phyloP scores from a whole-genome alignment of 2,888 invertebrate genomes.

The Drosophila peninsularis region DNA sequence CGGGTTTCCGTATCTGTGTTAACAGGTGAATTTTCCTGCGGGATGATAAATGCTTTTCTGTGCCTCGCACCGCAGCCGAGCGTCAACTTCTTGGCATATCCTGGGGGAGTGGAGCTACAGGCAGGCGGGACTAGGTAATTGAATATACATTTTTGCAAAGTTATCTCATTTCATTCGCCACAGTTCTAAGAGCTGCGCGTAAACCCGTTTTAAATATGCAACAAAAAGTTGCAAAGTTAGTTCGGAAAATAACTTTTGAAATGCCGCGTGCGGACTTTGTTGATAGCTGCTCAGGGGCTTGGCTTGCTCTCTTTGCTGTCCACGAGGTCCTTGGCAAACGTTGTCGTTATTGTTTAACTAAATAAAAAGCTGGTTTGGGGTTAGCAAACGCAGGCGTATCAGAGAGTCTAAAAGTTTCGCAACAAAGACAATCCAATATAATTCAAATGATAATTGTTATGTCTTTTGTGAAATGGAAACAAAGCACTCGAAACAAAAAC shows the following conservation, averaged over 20 bases:
- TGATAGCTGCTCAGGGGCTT: slow-evolving; percentile 26
- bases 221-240: slow-evolving; percentile 67
- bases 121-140: slow-evolving; percentile 45
- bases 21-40: slow-evolving; percentile 44
- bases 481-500: slow-evolving; percentile 12
- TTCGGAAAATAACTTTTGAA: slow-evolving; percentile 60
- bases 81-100: slow-evolving; percentile 28
- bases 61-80: slow-evolving; percentile 12
- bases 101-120: slow-evolving; percentile 13
- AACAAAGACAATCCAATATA: slow-evolving; percentile 50
- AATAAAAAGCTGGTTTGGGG: slow-evolving; percentile 28
- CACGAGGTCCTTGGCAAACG: slow-evolving; percentile 17
- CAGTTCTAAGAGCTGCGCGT: slow-evolving; percentile 27
- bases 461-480: slow-evolving; percentile 27
- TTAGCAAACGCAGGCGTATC: slow-evolving; percentile 21
- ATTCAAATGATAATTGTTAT: slow-evolving; percentile 66
- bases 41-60: slow-evolving; percentile 54
- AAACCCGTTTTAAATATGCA: slow-evolving; percentile 69
- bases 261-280: slow-evolving; percentile 41
- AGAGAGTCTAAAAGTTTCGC: slow-evolving; percentile 47
- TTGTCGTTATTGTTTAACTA: slow-evolving; percentile 45
- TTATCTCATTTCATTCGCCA: slow-evolving; percentile 63
- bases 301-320: slow-evolving; percentile 10
- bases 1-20: slow-evolving; percentile 30
- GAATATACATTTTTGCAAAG: slow-evolving; percentile 72